These are phyloP conservation scores for Drosophila mettleri DNA, from an alignment of 2,888 invertebrate species.

Conservation along the genomic window DNA sequence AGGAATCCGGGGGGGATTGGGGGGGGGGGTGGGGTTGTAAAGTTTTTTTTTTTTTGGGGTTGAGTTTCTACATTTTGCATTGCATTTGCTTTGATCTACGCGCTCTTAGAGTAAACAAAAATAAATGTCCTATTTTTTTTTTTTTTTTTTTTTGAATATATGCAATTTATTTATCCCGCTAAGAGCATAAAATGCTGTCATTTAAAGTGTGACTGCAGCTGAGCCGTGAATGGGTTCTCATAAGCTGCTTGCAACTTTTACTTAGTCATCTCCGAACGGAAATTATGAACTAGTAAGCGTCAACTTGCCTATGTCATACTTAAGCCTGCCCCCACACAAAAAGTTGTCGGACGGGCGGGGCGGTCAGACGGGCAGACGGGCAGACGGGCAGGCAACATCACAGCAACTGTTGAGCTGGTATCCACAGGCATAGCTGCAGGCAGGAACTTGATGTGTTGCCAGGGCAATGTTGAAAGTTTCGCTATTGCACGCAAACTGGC, in stretches of 20 bases:
- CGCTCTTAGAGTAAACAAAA: not conserved
- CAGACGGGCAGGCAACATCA: too few relatives aligned
- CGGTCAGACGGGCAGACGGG: too few relatives aligned
- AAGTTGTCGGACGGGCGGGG: not conserved
- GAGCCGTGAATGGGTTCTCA: not conserved
- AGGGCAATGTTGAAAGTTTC: slow-evolving; percentile 25
- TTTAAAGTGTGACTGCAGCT: not conserved
- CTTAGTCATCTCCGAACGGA: slow-evolving; percentile 37
- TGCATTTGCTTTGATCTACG: not conserved
- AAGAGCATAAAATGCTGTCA: not conserved
- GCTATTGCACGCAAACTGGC: not conserved
- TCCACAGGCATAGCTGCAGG: not conserved
- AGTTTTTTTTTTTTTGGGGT: too few relatives aligned
- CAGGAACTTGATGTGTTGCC: slow-evolving; percentile 11
- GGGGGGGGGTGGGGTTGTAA: too few relatives aligned
- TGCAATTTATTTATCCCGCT: not conserved
- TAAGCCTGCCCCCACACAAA: slow-evolving; percentile 13
- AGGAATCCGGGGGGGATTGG: too few relatives aligned
- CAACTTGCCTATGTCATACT: slow-evolving; percentile 22
- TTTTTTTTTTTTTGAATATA: not conserved
- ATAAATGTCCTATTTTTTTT: too few relatives aligned
- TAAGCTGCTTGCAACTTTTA: slow-evolving; percentile 7
- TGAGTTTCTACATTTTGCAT: not conserved
- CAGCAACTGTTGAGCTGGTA: not conserved
- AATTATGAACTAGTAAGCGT: slow-evolving; percentile 44